Base-by-base conservation (phyloP, 1,140 invertebrate genomes). In the Danaus melanippus region DNA sequence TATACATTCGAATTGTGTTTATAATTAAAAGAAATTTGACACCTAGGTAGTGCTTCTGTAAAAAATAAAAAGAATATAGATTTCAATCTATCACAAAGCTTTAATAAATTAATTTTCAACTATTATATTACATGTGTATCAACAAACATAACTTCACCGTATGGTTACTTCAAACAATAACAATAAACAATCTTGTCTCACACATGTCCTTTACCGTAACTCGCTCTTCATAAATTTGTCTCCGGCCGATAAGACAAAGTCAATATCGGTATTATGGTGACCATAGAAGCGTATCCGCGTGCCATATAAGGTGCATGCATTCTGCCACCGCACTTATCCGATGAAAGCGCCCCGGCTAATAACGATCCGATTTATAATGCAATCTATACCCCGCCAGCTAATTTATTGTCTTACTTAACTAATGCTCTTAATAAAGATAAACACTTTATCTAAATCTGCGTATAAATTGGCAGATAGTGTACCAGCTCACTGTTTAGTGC, bases 331-430 rank as follows among this genome's bases (percentile, higher is more conserved):
- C 66, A 76, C 71, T 76, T 79, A 71, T 71, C 59, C 56, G 68
- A 74, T 72, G 75, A 83, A 80, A 76, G 79, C 74, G 56, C 67
- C 50, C 67, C 50, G 39, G 64, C 73, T 76, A 79, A 77, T 82
- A 82, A 74, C 75, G 63, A 70, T 7, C 60, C 57, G 49, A 63
- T 54, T 69, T 69, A 66, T 69, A 66, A 66, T 68, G 58, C 69
- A 69, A 71, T 72, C 67, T 69, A 60, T 51, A 59, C 64, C 56
- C 46, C 39, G 58, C 21, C 21, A 58, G 64, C 63, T 69, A 71
- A 71, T 71, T 72, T 72, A 72, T 70, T 62, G 67, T 62, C 58
- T 64, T 64, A 69, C 67, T 69, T 69, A 69, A 66, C 58, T 56
- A 60, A 70, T 67, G 66, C 62, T 67, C 67, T 70, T 70, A 70